phyloP scores from a whole-genome alignment of 2,797 vertebrate genomes.

The Gymnoscopelus braueri region DNA sequence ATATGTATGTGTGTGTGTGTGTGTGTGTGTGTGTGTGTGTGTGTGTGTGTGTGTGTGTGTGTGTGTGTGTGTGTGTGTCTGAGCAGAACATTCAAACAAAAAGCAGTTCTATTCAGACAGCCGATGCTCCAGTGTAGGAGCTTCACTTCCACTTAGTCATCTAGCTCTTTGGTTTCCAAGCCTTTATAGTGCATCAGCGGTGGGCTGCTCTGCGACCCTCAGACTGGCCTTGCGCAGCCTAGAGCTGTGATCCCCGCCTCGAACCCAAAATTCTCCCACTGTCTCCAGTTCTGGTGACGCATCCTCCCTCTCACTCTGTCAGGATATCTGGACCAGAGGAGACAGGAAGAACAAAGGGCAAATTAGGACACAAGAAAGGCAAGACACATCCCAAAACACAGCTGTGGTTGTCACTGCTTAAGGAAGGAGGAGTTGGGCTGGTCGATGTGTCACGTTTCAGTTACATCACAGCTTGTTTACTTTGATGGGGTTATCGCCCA shows the following conservation, averaged over 20 bases:
- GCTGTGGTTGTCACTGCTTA: background rate
- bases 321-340: slow-evolving; percentile 54
- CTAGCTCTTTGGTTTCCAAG: slow-evolving; percentile 72
- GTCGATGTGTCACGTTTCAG: slow-evolving; percentile 2
- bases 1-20: background rate
- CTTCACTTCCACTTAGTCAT: slow-evolving; percentile 57
- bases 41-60: slow-evolving; percentile 11
- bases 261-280: slow-evolving; percentile 31
- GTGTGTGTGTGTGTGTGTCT: slow-evolving; percentile 17
- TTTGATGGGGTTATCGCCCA: background rate
- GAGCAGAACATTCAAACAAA: slow-evolving; percentile 56
- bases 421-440: no score
- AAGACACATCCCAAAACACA: background rate
- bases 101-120: slow-evolving; percentile 31
- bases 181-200: slow-evolving; percentile 56
- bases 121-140: slow-evolving; percentile 60
- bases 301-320: slow-evolving; percentile 54
- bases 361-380: background rate
- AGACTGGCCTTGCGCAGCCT: slow-evolving; percentile 42
- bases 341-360: background rate
- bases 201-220: slow-evolving; percentile 48
- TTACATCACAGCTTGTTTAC: background rate
- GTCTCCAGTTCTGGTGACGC: slow-evolving; percentile 35
- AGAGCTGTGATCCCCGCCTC: slow-evolving; percentile 32
- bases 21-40: slow-evolving; percentile 15